Conservation (phyloP, 2,888 invertebrate species). For the Rotaria magnacalcarata region DNA sequence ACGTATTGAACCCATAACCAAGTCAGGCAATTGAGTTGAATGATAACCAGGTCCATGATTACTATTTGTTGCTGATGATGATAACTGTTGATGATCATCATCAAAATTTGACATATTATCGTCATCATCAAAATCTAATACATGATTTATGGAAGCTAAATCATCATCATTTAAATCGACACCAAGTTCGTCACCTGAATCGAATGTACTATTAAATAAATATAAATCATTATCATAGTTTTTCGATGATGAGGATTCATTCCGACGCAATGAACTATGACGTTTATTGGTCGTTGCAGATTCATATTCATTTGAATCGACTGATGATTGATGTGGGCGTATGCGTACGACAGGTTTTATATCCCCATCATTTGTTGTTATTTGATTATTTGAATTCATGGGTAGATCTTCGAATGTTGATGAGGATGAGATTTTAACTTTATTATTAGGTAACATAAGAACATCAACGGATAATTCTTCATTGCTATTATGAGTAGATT, state of each 20-base stretch:
- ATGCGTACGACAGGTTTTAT: constrained; percentile 31
- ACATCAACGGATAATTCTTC: constrained; percentile 31
- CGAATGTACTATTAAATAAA: constrained; percentile 6
- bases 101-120: neutral
- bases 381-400: neutral
- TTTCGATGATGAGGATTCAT: constrained; percentile 6
- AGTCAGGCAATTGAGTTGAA: constrained; percentile 33
- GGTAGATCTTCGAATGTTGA: neutral
- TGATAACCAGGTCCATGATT: neutral
- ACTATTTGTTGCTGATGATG: neutral
- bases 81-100: neutral
- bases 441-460: constrained; percentile 35
- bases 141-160: constrained; percentile 15
- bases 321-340: constrained; percentile 29
- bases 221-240: constrained; percentile 25
- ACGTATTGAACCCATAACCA: constrained; percentile 25
- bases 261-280: neutral
- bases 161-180: constrained; percentile 34
- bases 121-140: constrained; percentile 25
- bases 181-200: constrained; percentile 2
- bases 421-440: constrained; percentile 14
- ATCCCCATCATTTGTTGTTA: neutral
- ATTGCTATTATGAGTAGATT: neutral
- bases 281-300: neutral
- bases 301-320: constrained; percentile 17